phyloP scores from a whole-genome alignment of 2,113 vertebrate genomes.

The Plestiodon gilberti region DNA sequence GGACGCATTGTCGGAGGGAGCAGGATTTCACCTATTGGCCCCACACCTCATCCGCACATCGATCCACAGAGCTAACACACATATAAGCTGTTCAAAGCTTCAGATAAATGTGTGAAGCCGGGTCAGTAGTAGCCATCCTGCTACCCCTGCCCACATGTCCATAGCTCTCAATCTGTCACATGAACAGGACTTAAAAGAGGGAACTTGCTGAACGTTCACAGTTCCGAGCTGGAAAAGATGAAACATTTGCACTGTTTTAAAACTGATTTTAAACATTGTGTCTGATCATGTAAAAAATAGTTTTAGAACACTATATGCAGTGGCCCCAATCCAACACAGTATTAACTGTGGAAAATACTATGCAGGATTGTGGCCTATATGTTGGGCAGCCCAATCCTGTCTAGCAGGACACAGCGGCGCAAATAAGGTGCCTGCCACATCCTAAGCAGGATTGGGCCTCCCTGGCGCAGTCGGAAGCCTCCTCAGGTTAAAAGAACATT shows the following conservation, averaged over 20 bases:
- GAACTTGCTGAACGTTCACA: neutral
- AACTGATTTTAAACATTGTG: neutral
- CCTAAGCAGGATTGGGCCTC: no score
- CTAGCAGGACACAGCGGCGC: no score
- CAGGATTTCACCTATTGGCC: neutral
- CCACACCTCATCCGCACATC: no score
- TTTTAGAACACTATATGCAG: neutral
- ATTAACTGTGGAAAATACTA: neutral
- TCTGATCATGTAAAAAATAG: neutral
- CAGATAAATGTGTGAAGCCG: no score
- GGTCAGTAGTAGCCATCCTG: neutral
- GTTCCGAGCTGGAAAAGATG: neutral
- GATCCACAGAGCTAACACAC: no score
- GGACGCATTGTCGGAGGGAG: neutral
- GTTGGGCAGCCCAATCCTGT: no score
- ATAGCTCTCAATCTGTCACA: neutral
- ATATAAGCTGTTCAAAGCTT: no score
- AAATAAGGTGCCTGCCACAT: no score
- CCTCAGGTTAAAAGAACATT: no score
- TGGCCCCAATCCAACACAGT: neutral
- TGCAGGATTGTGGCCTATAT: neutral
- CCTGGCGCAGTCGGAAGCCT: no score
- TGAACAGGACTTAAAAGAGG: neutral
- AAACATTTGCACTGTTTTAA: neutral
- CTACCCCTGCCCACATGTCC: no score